phyloP scores from a whole-genome alignment of 1,140 invertebrate genomes.

The Manduca sexta region DNA sequence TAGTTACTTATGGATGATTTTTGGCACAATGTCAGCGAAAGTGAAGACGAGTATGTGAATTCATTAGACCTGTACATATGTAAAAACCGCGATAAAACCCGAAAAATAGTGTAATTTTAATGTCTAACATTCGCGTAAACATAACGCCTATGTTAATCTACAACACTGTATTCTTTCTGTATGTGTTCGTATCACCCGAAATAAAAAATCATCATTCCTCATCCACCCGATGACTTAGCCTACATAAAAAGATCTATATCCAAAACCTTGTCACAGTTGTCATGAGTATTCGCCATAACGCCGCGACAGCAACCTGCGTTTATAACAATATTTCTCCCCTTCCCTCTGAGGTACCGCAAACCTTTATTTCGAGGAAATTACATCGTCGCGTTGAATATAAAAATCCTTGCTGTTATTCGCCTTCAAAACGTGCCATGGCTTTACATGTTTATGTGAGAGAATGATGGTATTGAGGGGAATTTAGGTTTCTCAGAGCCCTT shows the following conservation, averaged over 20 bases:
- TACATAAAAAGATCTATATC: background rate
- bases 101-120: too few relatives aligned
- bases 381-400: conserved; percentile 8
- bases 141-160: too few relatives aligned
- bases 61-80: too few relatives aligned
- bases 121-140: too few relatives aligned
- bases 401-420: background rate
- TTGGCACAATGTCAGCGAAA: too few relatives aligned
- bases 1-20: too few relatives aligned
- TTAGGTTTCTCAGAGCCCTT: background rate
- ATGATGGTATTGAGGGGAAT: background rate
- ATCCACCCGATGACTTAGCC: too few relatives aligned
- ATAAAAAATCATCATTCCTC: too few relatives aligned
- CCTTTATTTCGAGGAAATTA: conserved; percentile 37
- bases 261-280: conserved; percentile 1
- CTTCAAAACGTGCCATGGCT: background rate
- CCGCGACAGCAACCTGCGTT: conserved; percentile 14
- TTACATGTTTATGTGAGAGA: background rate
- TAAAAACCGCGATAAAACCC: too few relatives aligned
- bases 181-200: too few relatives aligned
- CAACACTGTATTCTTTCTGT: too few relatives aligned
- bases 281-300: conserved; percentile 15
- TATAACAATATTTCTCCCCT: conserved; percentile 36
- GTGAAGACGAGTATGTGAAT: too few relatives aligned
- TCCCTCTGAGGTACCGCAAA: conserved; percentile 22